Evolutionary conservation across 2,888 invertebrate species (phyloP).

Genomic region (Anarsia innoxiella): DNA sequence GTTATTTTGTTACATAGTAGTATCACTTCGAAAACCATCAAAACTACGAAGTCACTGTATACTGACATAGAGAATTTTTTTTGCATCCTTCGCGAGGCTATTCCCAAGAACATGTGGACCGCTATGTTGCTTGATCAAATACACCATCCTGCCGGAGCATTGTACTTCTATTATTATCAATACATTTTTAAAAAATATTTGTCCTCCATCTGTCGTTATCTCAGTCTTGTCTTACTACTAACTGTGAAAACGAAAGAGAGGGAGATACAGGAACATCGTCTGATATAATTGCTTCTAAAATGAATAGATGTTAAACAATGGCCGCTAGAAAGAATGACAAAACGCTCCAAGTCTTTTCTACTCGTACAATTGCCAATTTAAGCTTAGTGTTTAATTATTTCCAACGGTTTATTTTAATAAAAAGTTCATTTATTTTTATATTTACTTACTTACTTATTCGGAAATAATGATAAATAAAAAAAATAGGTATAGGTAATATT

Average conservation of each 20-base stretch:
- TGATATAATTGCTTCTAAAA: slow-evolving; percentile 58
- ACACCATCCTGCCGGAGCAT: slow-evolving; percentile 70
- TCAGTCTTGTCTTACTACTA: slow-evolving; percentile 22
- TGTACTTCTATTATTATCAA: slow-evolving; percentile 63
- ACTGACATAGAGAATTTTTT: slow-evolving; percentile 53
- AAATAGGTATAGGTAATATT: no score
- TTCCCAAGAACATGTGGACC: slow-evolving; percentile 73
- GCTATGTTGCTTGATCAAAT: slow-evolving; percentile 73
- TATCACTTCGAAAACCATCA: not conserved
- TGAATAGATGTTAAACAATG: slow-evolving; percentile 62
- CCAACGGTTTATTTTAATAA: not conserved
- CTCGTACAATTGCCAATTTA: slow-evolving; percentile 29
- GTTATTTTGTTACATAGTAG: not conserved
- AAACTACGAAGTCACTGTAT: slow-evolving; percentile 13
- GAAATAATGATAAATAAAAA: no score
- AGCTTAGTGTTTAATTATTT: slow-evolving; percentile 20
- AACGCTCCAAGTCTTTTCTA: slow-evolving; percentile 29
- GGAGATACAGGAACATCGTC: slow-evolving; percentile 36
- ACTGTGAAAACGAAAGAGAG: slow-evolving; percentile 34
- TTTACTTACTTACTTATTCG: no score
- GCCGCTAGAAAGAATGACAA: slow-evolving; percentile 37
- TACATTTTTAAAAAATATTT: slow-evolving; percentile 51
- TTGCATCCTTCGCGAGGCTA: slow-evolving; percentile 66
- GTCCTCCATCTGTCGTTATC: slow-evolving; percentile 44
- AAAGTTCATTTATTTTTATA: not conserved